Evolutionary conservation across 2,888 invertebrate genomes (phyloP), one percentile per base, ranked within the genome.

Genomic region (Drosophila emarginata): DNA sequence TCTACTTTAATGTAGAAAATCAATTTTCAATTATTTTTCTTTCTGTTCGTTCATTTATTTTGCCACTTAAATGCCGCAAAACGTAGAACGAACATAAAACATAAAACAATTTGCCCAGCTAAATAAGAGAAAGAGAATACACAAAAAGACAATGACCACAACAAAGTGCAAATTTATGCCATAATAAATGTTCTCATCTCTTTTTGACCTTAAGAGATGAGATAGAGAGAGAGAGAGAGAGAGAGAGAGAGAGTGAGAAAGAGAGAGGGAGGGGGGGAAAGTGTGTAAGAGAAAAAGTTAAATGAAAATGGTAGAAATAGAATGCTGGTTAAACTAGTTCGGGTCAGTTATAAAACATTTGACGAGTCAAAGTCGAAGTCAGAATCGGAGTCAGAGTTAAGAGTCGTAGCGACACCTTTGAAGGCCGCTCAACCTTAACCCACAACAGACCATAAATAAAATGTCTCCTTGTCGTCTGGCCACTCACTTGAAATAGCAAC

Each of bases 81-180:
- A 77, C 73, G 72, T 32, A 32, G 26, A 36, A 51, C 53, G 26
- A 36, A 51, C 53, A 56, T 54, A 61, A 32, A 77, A 77, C 77
- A 80, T 72, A 80, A 79, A 83, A 86, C 86, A 83, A 83, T 52
- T 52, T 52, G 26, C 52, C 76, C 62, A 67, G 83, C 68, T 78
- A 80, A 83, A 83, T 83, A 83, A 70, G 76, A 78, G 76, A 78
- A 76, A 63, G 72, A 63, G 67, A 72, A 69, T 5, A 68, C 67
- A 67, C 64, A 64, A 50, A 79, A 66, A 61, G 65, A 65, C 67
- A 69, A 65, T 37, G 67, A 72, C 83, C 84, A 79, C 87, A 87
- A 87, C 83, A 87, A 83, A 83, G 83, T 81, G 78, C 78, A 84
- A 79, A 81, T 83, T 86, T 81, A 87, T 84, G 84, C 87, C 84